Evolutionary conservation across 2,797 vertebrate genomes (phyloP), one percentile per base, ranked within the genome.

Genomic region (Parotocinclus haroldoi): DNA sequence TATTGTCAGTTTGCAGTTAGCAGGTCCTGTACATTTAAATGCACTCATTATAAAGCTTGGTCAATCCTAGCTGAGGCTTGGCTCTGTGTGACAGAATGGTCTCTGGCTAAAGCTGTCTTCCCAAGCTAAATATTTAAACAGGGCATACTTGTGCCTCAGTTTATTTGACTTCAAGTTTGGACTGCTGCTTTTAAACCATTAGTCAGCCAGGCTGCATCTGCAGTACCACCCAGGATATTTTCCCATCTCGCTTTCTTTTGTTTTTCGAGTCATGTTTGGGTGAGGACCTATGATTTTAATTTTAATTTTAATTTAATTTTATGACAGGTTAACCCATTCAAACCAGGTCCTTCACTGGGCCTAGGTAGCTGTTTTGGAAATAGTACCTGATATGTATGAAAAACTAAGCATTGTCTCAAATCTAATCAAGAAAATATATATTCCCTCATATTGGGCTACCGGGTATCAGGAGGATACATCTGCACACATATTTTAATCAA

Each of bases 111-210:
- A 12, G 76, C 70, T 66, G 65, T 68, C 60, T 77, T 66, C 70
- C 54, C 10, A 85, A 86, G 69, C 74, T 80, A 89, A 90, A 89
- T 87, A 89, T 88, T 88, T 88, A 84, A 90, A 84, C 68, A 45
- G 73, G 68, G 71, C 75, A 78, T 80, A 78, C 81, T 79, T 79
- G 72, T 81, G 75, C 80, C 62, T 58, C 63, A 50, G 79, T 89
- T 86, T 82, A 84, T 88, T 88, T 85, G 82, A 80, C 73, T 78
- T 78, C 76, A 76, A 53, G 67, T 82, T 79, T 78, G 71, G 66
- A 69, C 67, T 49, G 75, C 65, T 67, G 76, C 53, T 68, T 66
- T 82, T 71, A 78, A 86, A 82, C 68, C 64, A 72, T 83, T 77
- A 79, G 45, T 66, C 55, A 37, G 19, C 58, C 58, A 38, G 63